These are phyloP conservation scores for Cybosia mesomella DNA, from an alignment of 2,888 invertebrate genomes.

Conservation along the genomic window DNA sequence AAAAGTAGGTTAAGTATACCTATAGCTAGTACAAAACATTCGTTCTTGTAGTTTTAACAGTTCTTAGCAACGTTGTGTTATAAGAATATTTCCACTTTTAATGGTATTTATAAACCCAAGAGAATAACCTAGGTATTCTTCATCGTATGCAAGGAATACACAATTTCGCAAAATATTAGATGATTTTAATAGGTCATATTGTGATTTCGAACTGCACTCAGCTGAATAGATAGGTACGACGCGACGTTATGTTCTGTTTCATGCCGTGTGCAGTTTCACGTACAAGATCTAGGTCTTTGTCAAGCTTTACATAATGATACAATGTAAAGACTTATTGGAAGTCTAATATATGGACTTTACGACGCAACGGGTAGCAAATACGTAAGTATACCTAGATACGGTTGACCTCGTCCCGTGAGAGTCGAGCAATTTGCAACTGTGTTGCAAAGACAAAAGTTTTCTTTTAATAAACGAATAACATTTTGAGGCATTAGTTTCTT, in stretches of 20 bases:
- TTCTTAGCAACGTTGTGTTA: too few species aligned
- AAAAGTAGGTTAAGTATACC: too few species aligned
- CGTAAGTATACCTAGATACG: constrained; percentile 25
- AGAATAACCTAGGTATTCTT: too few species aligned
- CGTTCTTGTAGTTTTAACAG: too few species aligned
- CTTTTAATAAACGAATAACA: too few species aligned
- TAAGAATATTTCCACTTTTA: too few species aligned
- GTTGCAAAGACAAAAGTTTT: background rate
- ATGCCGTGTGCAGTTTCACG: constrained; percentile 26
- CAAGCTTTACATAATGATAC: constrained; percentile 48
- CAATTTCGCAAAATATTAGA: too few species aligned
- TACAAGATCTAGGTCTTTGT: constrained; percentile 24
- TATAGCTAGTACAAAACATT: too few species aligned
- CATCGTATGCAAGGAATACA: too few species aligned
- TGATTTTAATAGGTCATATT: too few species aligned
- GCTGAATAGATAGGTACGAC: background rate
- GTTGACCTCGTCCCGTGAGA: background rate
- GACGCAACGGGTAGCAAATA: constrained; percentile 29
- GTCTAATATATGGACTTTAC: constrained; percentile 40
- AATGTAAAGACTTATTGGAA: constrained; percentile 48
- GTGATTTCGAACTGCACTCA: background rate
- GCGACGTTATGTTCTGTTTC: background rate
- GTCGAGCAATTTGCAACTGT: background rate
- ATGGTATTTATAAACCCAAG: too few species aligned
- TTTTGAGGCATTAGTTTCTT: too few species aligned